Percentiles rank a stretch among this genome's conserved stretches.
These are phyloP conservation scores for Phylloscopus whistleri DNA, from an alignment of 2,113 vertebrate species.

Conservation along the genomic window DNA sequence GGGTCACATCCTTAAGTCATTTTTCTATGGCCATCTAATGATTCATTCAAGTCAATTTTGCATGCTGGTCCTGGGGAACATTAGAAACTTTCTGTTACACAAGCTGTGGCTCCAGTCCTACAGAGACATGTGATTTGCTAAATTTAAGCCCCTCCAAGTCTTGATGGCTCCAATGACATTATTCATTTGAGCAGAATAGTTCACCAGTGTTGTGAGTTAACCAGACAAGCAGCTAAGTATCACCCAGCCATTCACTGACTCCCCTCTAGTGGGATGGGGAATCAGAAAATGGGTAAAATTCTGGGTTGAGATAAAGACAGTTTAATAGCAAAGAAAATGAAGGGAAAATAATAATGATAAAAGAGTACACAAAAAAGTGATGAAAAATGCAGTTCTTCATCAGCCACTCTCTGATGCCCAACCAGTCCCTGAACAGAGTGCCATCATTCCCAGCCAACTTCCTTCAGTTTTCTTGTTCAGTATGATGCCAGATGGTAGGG, in stretches of 20 bases:
- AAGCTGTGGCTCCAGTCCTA: neutral
- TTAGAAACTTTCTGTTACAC: neutral
- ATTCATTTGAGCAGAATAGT: conserved; percentile 6
- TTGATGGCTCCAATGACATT: neutral
- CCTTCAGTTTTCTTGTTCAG: neutral
- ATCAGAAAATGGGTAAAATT: neutral
- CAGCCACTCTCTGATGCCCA: neutral
- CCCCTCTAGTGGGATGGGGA: neutral
- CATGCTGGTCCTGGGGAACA: neutral
- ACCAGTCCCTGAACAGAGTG: neutral
- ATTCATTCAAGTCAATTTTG: conserved; percentile 1
- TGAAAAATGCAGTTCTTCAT: neutral
- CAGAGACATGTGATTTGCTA: neutral
- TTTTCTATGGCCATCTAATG: conserved; percentile 31
- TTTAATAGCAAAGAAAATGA: neutral
- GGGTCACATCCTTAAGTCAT: conserved; percentile 52
- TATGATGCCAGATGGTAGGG: neutral
- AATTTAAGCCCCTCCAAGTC: conserved; percentile 6
- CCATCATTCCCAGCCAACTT: neutral
- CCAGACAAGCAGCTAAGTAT: neutral
- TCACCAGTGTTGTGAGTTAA: neutral
- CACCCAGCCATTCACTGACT: neutral
- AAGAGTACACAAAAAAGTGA: neutral
- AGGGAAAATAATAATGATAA: neutral
- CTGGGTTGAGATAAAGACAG: neutral